Percentiles rank a stretch among this genome's conserved stretches.
These are phyloP conservation scores for Euborellia annulipes DNA, from an alignment of 1,140 invertebrate genomes.

Conservation along the genomic window DNA sequence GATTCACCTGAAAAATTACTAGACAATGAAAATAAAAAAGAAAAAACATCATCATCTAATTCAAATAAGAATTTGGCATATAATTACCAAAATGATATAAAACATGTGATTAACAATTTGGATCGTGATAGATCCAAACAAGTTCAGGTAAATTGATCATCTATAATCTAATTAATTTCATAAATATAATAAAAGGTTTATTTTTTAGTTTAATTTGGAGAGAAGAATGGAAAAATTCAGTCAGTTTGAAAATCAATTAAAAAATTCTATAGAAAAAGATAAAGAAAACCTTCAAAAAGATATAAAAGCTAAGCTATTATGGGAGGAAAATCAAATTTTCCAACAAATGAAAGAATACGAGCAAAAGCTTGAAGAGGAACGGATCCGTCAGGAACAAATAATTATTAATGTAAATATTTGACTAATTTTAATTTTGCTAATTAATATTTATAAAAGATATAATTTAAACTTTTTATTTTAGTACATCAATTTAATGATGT, in stretches of 20 bases:
- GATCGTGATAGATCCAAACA: constrained; percentile 24
- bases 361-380: constrained; percentile 22
- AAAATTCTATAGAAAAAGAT: not conserved
- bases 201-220: too few relatives aligned
- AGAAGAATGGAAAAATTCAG: not conserved
- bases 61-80: constrained; percentile 11
- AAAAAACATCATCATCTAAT: constrained; percentile 4
- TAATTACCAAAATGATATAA: constrained; percentile 9
- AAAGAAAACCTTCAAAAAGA: constrained; percentile 2
- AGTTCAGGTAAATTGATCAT: constrained; percentile 19
- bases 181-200: too few relatives aligned
- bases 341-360: constrained; percentile 26
- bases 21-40: constrained; percentile 16
- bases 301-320: constrained; percentile 4
- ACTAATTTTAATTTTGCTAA: too few relatives aligned
- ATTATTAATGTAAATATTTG: constrained; percentile 22
- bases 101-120: constrained; percentile 26
- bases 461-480: too few relatives aligned
- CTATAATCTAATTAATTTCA: too few relatives aligned
- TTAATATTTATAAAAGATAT: too few relatives aligned
- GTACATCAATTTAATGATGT: too few relatives aligned
- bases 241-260: not conserved
- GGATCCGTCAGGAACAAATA: constrained; percentile 18
- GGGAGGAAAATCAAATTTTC: constrained; percentile 21
- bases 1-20: constrained; percentile 18